These are phyloP conservation scores for Baccha elongata DNA, from an alignment of 2,888 invertebrate genomes.

Conservation along the genomic window DNA sequence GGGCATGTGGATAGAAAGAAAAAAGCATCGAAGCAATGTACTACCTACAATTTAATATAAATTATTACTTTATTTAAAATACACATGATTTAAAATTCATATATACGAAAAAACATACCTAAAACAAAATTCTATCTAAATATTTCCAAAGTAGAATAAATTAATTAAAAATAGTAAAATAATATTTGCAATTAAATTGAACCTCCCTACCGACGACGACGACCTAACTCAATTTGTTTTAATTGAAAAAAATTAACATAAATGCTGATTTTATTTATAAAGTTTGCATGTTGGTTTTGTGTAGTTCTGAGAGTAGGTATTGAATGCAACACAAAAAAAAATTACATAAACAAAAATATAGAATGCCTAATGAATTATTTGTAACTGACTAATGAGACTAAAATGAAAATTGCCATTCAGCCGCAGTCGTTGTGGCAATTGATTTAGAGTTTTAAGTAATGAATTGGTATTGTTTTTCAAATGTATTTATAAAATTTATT, in stretches of 20 bases:
- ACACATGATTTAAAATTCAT: too few relatives aligned
- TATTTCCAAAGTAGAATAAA: constrained; percentile 6
- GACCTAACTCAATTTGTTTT: constrained; percentile 5
- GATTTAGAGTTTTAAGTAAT: constrained; percentile 5
- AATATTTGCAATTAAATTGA: not conserved
- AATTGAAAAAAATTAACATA: constrained; percentile 35
- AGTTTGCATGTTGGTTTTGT: not conserved
- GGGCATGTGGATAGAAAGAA: not conserved
- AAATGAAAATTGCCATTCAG: constrained; percentile 28
- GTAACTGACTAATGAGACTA: constrained; percentile 51
- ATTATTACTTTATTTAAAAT: too few relatives aligned
- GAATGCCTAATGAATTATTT: constrained; percentile 51
- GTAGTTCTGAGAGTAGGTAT: too few relatives aligned
- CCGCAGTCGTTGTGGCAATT: not conserved
- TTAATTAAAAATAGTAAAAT: constrained; percentile 17
- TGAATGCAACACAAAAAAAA: not conserved
- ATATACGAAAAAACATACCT: too few relatives aligned
- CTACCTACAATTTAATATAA: not conserved
- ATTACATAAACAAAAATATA: constrained; percentile 6
- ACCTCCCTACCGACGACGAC: too few relatives aligned
- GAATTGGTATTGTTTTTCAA: not conserved
- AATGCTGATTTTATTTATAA: constrained; percentile 7
- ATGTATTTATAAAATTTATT: not conserved
- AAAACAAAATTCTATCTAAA: not conserved
- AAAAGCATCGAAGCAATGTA: too few relatives aligned